Conservation (phyloP, 1,140 invertebrate species). For the Drosophila chauvacae region DNA sequence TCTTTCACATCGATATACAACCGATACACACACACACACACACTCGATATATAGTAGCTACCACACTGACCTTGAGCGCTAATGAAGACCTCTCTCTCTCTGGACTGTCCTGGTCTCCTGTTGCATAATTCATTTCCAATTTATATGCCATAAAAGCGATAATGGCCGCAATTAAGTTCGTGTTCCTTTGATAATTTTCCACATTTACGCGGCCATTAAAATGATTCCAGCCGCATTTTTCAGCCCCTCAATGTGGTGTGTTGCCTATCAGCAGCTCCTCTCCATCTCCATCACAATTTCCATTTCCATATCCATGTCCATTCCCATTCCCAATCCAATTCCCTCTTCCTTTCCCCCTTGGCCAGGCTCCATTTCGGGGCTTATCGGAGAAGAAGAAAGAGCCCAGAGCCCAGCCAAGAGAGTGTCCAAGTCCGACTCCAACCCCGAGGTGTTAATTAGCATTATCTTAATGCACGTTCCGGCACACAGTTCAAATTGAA, state of each 20-base stretch:
- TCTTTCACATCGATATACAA: conserved; percentile 12
- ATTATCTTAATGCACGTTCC: conserved; percentile 82
- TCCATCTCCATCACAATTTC: conserved; percentile 21
- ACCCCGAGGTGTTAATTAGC: conserved; percentile 76
- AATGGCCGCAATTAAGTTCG: conserved; percentile 81
- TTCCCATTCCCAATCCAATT: background rate
- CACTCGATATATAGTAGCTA: background rate
- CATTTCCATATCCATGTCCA: conserved; percentile 29
- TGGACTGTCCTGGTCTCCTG: conserved; percentile 8
- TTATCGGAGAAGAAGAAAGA: conserved; percentile 48
- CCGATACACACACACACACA: background rate
- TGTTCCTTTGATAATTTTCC: conserved; percentile 82
- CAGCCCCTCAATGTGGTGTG: conserved; percentile 28
- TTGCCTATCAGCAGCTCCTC: conserved; percentile 62
- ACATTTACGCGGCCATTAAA: conserved; percentile 81
- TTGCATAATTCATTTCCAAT: conserved; percentile 82
- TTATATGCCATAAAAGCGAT: conserved; percentile 79
- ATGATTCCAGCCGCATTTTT: conserved; percentile 76
- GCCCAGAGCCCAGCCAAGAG: background rate
- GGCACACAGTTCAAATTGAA: conserved; percentile 82
- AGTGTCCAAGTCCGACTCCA: conserved; percentile 4
- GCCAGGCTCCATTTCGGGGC: conserved; percentile 20
- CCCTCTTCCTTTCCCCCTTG: background rate
- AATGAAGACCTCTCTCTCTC: conserved; percentile 60
- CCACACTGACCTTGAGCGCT: conserved; percentile 52